phyloP scores from a whole-genome alignment of 1,140 invertebrate genomes.

The Meteorus sp. region DNA sequence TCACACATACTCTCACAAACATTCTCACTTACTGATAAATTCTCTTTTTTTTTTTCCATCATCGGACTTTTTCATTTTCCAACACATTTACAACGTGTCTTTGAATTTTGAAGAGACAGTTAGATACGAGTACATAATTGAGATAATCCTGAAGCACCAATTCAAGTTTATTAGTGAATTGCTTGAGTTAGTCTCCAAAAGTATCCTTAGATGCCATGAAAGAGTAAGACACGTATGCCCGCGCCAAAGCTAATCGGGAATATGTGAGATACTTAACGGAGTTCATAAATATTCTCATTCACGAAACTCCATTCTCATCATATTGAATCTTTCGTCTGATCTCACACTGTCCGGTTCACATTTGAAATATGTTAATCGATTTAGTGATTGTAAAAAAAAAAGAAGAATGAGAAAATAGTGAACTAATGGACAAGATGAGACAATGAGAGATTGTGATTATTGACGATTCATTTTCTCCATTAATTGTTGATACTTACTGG shows the following conservation, averaged over 20 bases:
- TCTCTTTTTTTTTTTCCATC: constrained; percentile 10
- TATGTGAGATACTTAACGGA: constrained; percentile 23
- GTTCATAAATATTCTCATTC: constrained; percentile 7
- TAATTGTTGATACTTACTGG: constrained; percentile 73
- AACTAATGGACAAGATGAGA: constrained; percentile 13
- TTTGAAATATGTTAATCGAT: neutral
- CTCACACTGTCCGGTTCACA: too few species aligned
- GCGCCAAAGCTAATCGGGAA: constrained; percentile 44
- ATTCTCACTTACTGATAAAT: neutral
- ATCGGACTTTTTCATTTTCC: too few species aligned
- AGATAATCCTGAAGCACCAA: constrained; percentile 13
- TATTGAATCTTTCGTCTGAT: too few species aligned
- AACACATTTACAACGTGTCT: neutral
- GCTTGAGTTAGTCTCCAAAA: constrained; percentile 18
- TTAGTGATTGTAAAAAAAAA: neutral
- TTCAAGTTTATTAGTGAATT: constrained; percentile 6
- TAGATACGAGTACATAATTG: neutral
- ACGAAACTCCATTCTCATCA: neutral
- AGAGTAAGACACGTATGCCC: constrained; percentile 41
- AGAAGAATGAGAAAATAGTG: neutral
- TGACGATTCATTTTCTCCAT: neutral
- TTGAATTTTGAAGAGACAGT: neutral
- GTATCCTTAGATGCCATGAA: constrained; percentile 18
- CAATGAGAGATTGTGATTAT: neutral
- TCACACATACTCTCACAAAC: constrained; percentile 7